Base-by-base conservation (phyloP, 2,113 vertebrate genomes). In the Protomyctophum bolini region DNA sequence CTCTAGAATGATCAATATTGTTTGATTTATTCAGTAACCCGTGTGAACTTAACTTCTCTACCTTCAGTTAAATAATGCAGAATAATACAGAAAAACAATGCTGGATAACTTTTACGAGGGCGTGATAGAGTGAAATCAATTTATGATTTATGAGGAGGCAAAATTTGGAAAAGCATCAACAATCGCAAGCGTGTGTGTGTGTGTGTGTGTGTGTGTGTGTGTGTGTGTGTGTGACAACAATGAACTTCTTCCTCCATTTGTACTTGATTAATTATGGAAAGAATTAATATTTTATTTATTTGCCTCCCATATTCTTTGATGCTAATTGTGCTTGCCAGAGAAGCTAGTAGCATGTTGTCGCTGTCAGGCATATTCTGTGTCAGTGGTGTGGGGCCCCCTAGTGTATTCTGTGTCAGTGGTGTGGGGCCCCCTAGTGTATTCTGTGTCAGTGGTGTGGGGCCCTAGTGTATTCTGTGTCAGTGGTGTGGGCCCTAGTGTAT, bases 241-340 rank as follows among this genome's bases (percentile, higher is more conserved):
- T 67, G 60, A 85, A 83, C 68, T 70, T 58, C 58, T 76, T 78
- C 49, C 71, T 80, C 49, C 71, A 66, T 75, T 66, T 76, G 72
- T 65, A 78, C 61, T 82, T 75, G 70, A 83, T 83, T 88, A 85
- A 82, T 88, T 86, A 89, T 87, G 77, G 56, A 83, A 86, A 86
- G 86, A 80, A 41, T 41, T 41, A 77, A 60, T 63, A 76, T 80
- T 83, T 21, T 87, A 82, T 86, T 91, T 88, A 70, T 78, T 75
- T 79, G 11, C 14, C 14, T 86, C 51, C 51, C 62, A 63, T 60
- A 76, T 72, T 81, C 74, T 75, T 82, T 67, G 74, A 76, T 72
- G 66, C 56, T 88, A 75, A 81, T 89, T 76, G 82, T 75, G 57
- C 78, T 54, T 54, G 4, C 52, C 52, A 80, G 55, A 46, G 70